Evolutionary conservation across 2,113 vertebrate species (phyloP), one percentile per base, ranked within the genome.

Genomic region (Pipra filicauda): DNA sequence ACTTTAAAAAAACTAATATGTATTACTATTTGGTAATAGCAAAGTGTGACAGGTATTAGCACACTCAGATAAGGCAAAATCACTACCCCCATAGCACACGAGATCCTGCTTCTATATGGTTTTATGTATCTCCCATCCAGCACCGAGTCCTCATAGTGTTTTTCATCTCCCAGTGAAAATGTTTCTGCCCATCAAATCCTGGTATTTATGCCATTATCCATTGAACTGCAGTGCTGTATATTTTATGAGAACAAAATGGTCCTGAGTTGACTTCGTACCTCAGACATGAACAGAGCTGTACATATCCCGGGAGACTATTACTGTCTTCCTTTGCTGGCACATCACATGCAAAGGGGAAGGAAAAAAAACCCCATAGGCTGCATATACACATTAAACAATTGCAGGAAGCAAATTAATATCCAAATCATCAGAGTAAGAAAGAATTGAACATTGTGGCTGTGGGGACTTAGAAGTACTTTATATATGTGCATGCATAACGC

Each of bases 241-340:
- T 96, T 97, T 96, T 96, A 95, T 95, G 95, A 95, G 92, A 92
- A 96, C 95, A 96, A 95, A 97, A 93, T 90, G 94, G 93, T 96
- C 94, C 88, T 89, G 88, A 91, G 85, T 86, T 96, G 93, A 97
- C 91, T 93, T 94, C 90, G 44, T 95, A 95, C 65, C 81, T 96
- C 83, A 89, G 95, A 91, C 35, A 75, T 39, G 92, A 95, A 62
- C 92, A 91, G 92, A 96, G 88, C 88, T 48, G 86, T 84, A 95
- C 86, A 89, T 41, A 82, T 92, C 93, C 92, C 89, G 0, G 43
- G 93, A 87, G 96, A 89, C 93, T 89, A 69, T 89, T 87, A 93
- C 77, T 73, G 78, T 88, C 91, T 94, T 89, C 88, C 80, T 92
- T 74, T 81, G 91, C 73, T 59, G 76, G 70, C 58, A 54, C 52